These are phyloP conservation scores for Astyanax mexicanus DNA, from an alignment of 2,797 vertebrate species.

Conservation along the genomic window DNA sequence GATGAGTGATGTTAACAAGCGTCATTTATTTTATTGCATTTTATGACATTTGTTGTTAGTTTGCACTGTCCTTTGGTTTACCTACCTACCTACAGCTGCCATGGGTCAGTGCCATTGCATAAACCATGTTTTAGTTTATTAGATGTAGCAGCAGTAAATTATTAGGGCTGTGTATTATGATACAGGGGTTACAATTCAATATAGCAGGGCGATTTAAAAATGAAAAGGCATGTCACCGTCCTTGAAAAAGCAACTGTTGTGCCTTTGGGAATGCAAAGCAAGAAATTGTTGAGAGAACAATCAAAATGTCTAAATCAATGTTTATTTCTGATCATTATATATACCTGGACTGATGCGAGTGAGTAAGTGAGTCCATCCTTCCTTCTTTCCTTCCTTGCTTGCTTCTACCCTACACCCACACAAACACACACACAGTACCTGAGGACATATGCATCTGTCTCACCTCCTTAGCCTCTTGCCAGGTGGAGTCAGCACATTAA, in stretches of 20 bases:
- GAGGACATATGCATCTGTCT: constrained; percentile 29
- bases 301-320: background rate
- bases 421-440: constrained; percentile 9
- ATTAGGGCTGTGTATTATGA: constrained; percentile 30
- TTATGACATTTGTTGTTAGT: constrained; percentile 2
- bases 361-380: too few relatives aligned
- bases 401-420: background rate
- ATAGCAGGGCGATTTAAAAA: too few relatives aligned
- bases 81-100: background rate
- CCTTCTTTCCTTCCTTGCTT: too few relatives aligned
- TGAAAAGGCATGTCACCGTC: background rate
- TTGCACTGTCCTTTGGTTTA: background rate
- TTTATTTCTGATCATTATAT: too few relatives aligned
- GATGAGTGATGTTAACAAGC: background rate
- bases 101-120: constrained; percentile 18
- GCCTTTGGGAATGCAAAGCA: background rate
- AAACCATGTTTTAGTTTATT: constrained; percentile 31
- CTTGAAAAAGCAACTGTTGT: background rate
- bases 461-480: constrained; percentile 28
- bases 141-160: constrained; percentile 17
- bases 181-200: too few relatives aligned
- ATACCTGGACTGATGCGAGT: too few relatives aligned
- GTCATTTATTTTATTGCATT: constrained; percentile 14
- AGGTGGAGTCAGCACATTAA: constrained; percentile 73
- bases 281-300: background rate